Conservation (phyloP, 2,888 invertebrate species). For the Gortyna flavago region DNA sequence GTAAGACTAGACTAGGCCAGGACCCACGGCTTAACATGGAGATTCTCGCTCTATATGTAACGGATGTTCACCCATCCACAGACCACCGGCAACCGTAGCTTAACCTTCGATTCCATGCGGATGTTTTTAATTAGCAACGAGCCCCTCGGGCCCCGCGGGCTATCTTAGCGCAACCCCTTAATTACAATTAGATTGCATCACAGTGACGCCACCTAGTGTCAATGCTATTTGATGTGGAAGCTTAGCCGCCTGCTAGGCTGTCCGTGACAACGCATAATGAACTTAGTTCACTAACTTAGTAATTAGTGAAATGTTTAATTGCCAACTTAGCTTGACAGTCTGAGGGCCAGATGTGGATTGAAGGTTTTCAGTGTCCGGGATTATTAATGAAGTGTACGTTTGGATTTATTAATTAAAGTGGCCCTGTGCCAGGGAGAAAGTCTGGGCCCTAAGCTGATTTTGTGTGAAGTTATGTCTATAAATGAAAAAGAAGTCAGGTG, state of each 20-base stretch:
- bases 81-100: too few species aligned
- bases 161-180: not conserved
- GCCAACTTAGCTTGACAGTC: conserved; percentile 30
- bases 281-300: conserved; percentile 53
- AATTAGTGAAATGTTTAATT: conserved; percentile 56
- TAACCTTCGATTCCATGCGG: too few species aligned
- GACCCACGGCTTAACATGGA: too few species aligned
- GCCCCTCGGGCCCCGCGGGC: not conserved
- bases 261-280: conserved; percentile 53
- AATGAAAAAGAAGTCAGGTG: not conserved
- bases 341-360: conserved; percentile 12
- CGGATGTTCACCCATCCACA: too few species aligned
- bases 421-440: not conserved
- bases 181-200: conserved; percentile 5
- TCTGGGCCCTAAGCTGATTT: not conserved
- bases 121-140: not conserved
- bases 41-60: too few species aligned
- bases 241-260: conserved; percentile 3
- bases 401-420: conserved; percentile 8
- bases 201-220: conserved; percentile 10
- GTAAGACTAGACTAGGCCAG: not conserved
- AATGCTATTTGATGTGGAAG: not conserved
- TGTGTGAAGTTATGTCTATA: not conserved
- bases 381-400: conserved; percentile 40
- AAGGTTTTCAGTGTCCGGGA: conserved; percentile 10